Evolutionary conservation across 2,113 vertebrate species (phyloP), one percentile per base, ranked within the genome.

Genomic region (Oreochromis aureus): DNA sequence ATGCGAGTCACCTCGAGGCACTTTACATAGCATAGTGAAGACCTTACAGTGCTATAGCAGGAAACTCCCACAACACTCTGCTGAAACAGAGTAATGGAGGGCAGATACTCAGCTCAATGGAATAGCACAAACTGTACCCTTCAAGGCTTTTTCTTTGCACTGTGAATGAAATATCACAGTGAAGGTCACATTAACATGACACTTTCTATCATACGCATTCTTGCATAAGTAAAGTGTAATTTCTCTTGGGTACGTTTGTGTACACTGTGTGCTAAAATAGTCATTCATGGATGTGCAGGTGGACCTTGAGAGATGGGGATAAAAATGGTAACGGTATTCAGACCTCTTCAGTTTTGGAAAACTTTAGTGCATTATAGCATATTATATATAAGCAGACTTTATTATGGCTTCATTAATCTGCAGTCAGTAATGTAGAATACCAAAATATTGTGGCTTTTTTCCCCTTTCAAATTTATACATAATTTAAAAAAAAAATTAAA

Each of bases 391-490:
- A 32, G 3, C 0, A 10, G 16, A 4, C 34, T 34, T 63, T 0
- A 16, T 13, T 58, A 4, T 58, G 24, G 0, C 59, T 61, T 32
- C 61, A 41, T 71, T 41, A 41, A 41, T 69, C 7, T 63, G 10
- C 59, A 63, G 5, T 71, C 36, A 15, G 66, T 22, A 71, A 71
- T 24, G n/a, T 41, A 44, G 12, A 71, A 71, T 71, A 22, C 11
- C 63, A 41, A 69, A 69, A 69, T 39, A 39, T 7, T 36, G 0
- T 66, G 6, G 0, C 24, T 0, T 2, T 61, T 61, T 2, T 0
- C 5, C 59, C 59, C 16, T 34, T 63, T 22, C 16, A 39, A 18
- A 63, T 36, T 7, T 12, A 63, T 63, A 63, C 11, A 6, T 3
- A 61, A 6, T 19, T 34, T 34, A 27, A 27, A 27, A 6, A 32